Conservation (phyloP, 2,888 invertebrate genomes). For the Drosophila falleni region DNA sequence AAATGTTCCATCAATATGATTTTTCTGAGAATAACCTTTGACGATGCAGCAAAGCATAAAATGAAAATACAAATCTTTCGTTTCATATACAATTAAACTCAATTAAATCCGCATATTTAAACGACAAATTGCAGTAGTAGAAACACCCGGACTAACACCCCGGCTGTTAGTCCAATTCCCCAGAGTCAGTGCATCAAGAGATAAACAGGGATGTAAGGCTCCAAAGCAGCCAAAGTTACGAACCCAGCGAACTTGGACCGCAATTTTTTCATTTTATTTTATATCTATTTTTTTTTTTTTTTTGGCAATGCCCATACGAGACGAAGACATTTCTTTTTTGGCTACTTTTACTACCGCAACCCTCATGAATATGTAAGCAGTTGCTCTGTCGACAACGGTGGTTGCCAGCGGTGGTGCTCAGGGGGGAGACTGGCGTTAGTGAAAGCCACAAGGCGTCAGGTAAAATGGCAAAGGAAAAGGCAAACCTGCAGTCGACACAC, state of each 20-base stretch:
- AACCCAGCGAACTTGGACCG: slow-evolving; percentile 81
- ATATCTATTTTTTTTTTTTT: slow-evolving; percentile 26
- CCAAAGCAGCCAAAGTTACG: slow-evolving; percentile 48
- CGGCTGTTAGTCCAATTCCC: slow-evolving; percentile 61
- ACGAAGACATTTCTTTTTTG: slow-evolving; percentile 70
- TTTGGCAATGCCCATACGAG: slow-evolving; percentile 62
- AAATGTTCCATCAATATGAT: neutral
- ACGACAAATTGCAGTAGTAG: slow-evolving; percentile 62
- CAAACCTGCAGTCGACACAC: slow-evolving; percentile 41
- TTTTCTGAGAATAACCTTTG: neutral
- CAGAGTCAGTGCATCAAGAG: slow-evolving; percentile 65
- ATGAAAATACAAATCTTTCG: slow-evolving; percentile 45
- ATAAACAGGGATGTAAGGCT: slow-evolving; percentile 57
- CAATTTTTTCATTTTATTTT: slow-evolving; percentile 56
- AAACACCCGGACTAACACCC: slow-evolving; percentile 29
- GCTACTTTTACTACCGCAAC: slow-evolving; percentile 79
- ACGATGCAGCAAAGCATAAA: slow-evolving; percentile 34
- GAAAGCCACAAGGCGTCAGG: slow-evolving; percentile 74
- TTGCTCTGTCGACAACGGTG: slow-evolving; percentile 34
- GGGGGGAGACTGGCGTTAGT: slow-evolving; percentile 39
- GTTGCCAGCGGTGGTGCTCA: slow-evolving; percentile 18
- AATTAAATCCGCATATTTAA: slow-evolving; percentile 80
- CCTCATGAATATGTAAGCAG: slow-evolving; percentile 82
- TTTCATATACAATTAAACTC: slow-evolving; percentile 78
- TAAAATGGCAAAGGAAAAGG: slow-evolving; percentile 53